Conservation (phyloP, 2,888 invertebrate species). For the Ophion costatus region DNA sequence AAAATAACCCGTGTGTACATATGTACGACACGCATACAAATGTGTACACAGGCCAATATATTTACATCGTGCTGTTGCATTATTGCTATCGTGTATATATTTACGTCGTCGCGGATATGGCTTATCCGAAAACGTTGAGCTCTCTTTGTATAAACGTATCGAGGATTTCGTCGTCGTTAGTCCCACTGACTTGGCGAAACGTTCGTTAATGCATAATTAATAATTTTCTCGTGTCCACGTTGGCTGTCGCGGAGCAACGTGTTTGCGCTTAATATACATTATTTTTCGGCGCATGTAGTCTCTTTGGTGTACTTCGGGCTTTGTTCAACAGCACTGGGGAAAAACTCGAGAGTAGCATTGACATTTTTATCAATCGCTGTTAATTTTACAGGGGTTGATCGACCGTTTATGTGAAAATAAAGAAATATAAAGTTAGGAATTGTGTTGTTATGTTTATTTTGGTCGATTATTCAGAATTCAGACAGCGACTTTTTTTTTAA, state of each 20-base stretch:
- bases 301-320: not conserved
- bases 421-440: no score
- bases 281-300: not conserved
- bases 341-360: not conserved
- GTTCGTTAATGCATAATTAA: conserved; percentile 33
- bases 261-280: not conserved
- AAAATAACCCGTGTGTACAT: conserved; percentile 49
- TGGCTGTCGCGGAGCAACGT: not conserved
- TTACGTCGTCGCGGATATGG: conserved; percentile 45
- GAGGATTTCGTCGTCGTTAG: conserved; percentile 46
- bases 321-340: not conserved
- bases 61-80: conserved; percentile 22
- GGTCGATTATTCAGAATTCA: no score
- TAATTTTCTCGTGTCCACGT: conserved; percentile 27
- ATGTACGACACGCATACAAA: conserved; percentile 8
- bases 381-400: no score
- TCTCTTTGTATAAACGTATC: not conserved
- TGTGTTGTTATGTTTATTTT: no score
- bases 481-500: no score
- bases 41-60: not conserved
- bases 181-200: conserved; percentile 44
- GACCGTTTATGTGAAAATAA: no score
- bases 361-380: no score
- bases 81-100: conserved; percentile 11
- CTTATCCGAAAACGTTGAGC: conserved; percentile 28